A percentile compares a stretch with the other conserved stretches of the same genome.
phyloP scores from a whole-genome alignment of 2,888 invertebrate species.

The Lagria hirta region DNA sequence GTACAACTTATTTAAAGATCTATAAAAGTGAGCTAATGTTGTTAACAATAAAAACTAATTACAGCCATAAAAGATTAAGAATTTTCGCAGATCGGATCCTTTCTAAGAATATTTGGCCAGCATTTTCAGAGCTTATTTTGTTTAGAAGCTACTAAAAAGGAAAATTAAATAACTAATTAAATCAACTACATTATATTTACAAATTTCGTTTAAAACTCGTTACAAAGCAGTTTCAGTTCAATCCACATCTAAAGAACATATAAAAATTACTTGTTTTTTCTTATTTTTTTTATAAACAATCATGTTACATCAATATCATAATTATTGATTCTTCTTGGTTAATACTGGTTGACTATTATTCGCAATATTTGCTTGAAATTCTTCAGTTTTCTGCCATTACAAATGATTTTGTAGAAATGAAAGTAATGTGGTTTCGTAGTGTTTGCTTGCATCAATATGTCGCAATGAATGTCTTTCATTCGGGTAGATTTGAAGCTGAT shows the following conservation, averaged over 20 bases:
- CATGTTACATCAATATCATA: conserved; percentile 5
- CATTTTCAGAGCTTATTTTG: too few species aligned
- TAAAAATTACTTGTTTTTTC: conserved; percentile 15
- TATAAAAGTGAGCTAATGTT: too few species aligned
- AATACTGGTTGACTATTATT: conserved; percentile 28
- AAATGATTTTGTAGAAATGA: conserved; percentile 86
- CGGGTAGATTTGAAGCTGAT: conserved; percentile 92
- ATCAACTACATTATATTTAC: conserved; percentile 33
- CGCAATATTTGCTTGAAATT: conserved; percentile 3
- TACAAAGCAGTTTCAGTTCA: conserved; percentile 21
- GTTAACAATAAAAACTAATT: too few species aligned
- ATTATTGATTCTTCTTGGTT: too few species aligned
- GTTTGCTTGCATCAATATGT: conserved; percentile 90
- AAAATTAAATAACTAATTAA: too few species aligned
- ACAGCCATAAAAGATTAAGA: too few species aligned
- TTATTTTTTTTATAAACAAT: conserved; percentile 8
- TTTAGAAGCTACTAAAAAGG: too few species aligned
- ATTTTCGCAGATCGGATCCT: too few species aligned
- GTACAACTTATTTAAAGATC: too few species aligned
- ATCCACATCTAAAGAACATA: conserved; percentile 23
- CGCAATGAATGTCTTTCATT: conserved; percentile 95
- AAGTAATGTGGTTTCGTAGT: conserved; percentile 92
- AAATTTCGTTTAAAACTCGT: conserved; percentile 19
- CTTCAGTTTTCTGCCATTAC: conserved; percentile 48
- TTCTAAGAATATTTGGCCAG: too few species aligned